These are phyloP conservation scores for Rhadinocentrus ornatus DNA, from an alignment of 2,797 vertebrate species.

Conservation along the genomic window DNA sequence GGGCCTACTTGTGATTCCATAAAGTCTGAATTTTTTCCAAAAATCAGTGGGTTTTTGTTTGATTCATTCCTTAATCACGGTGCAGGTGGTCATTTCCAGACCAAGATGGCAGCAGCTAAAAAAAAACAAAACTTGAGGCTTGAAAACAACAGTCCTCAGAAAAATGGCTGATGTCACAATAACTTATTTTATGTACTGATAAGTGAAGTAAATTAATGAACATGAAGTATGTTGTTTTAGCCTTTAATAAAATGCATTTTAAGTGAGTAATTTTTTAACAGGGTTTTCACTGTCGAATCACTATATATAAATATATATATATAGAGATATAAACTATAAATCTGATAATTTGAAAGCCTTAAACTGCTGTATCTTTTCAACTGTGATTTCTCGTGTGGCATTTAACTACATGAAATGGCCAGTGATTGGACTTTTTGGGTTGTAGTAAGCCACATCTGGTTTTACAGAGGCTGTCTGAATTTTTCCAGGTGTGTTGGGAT, in stretches of 20 bases:
- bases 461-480: background rate
- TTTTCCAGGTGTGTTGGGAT: background rate
- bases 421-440: slow-evolving; percentile 6
- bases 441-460: background rate
- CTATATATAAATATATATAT: too few species aligned
- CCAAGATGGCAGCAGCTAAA: background rate
- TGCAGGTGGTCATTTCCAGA: background rate
- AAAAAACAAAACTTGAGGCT: background rate
- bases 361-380: slow-evolving; percentile 60
- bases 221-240: slow-evolving; percentile 30
- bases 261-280: background rate
- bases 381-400: slow-evolving; percentile 57
- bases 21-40: background rate
- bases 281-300: slow-evolving; percentile 29
- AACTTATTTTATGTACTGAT: background rate
- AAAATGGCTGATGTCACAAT: background rate
- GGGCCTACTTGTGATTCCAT: background rate
- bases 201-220: background rate
- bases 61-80: background rate
- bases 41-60: background rate
- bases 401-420: slow-evolving; percentile 47
- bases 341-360: slow-evolving; percentile 61
- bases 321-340: slow-evolving; percentile 32
- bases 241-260: background rate
- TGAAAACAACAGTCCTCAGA: background rate